These are phyloP conservation scores for Solenodon paradoxus DNA, from an alignment of 2,113 vertebrate genomes.

Conservation along the genomic window DNA sequence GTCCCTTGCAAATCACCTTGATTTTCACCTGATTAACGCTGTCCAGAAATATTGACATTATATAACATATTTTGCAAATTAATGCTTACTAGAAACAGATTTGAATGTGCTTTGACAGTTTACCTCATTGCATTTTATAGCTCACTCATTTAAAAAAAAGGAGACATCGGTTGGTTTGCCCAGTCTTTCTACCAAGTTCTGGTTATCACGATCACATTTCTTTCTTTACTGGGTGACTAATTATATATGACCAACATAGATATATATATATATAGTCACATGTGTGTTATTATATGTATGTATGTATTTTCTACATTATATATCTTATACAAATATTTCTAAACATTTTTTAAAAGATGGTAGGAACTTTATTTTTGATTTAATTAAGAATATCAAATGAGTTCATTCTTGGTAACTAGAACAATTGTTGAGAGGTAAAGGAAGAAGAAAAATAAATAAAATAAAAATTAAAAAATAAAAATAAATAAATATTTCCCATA, in stretches of 20 bases:
- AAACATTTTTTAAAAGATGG: not conserved
- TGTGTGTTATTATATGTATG: not conserved
- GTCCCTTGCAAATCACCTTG: not conserved
- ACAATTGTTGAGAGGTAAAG: not conserved
- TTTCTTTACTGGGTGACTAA: not conserved
- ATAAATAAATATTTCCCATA: no score
- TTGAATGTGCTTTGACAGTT: conserved; percentile 13
- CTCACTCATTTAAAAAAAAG: not conserved
- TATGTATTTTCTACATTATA: not conserved
- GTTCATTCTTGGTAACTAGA: not conserved
- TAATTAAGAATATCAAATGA: not conserved
- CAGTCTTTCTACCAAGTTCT: not conserved
- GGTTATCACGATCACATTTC: not conserved
- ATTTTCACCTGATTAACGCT: not conserved
- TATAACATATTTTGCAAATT: not conserved
- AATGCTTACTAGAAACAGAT: not conserved
- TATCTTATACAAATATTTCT: not conserved
- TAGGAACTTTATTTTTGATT: not conserved
- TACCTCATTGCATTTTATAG: not conserved
- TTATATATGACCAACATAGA: not conserved
- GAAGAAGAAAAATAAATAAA: conserved; percentile 21
- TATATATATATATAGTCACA: not conserved
- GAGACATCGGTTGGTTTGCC: not conserved
- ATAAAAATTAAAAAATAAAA: no score
- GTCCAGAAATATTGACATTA: not conserved